phyloP scores from a whole-genome alignment of 2,888 invertebrate species.

The Gryllus longicercus region DNA sequence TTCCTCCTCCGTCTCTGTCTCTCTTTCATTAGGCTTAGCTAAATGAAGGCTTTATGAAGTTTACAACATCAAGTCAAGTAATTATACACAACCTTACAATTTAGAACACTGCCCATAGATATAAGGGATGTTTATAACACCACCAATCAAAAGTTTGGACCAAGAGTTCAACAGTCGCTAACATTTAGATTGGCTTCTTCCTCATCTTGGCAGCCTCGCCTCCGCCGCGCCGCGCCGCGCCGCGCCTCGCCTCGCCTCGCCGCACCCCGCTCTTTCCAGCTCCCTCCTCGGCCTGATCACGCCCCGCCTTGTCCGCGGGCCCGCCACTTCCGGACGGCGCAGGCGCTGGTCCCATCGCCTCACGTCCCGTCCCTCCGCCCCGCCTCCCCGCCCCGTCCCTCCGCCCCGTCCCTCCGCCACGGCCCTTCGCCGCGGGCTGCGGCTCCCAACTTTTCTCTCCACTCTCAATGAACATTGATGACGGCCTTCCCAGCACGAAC shows the following conservation, averaged over 20 bases:
- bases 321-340: no score
- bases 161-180: constrained; percentile 17
- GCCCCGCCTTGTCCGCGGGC: no score
- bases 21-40: constrained; percentile 30
- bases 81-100: constrained; percentile 32
- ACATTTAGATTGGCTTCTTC: constrained; percentile 17
- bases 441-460: no score
- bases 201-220: not conserved
- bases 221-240: not conserved
- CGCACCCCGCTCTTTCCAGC: not conserved
- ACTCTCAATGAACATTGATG: no score
- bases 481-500: no score
- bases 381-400: no score
- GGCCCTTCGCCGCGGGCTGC: no score
- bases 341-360: no score
- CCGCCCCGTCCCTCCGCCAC: no score
- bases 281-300: not conserved
- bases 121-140: constrained; percentile 17
- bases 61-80: constrained; percentile 29
- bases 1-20: constrained; percentile 25
- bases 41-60: constrained; percentile 32
- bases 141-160: constrained; percentile 17
- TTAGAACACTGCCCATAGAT: constrained; percentile 24
- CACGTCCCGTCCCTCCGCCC: no score
- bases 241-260: not conserved